Evolutionary conservation across 2,888 invertebrate genomes (phyloP).

Genomic region (Aethes cnicana): DNA sequence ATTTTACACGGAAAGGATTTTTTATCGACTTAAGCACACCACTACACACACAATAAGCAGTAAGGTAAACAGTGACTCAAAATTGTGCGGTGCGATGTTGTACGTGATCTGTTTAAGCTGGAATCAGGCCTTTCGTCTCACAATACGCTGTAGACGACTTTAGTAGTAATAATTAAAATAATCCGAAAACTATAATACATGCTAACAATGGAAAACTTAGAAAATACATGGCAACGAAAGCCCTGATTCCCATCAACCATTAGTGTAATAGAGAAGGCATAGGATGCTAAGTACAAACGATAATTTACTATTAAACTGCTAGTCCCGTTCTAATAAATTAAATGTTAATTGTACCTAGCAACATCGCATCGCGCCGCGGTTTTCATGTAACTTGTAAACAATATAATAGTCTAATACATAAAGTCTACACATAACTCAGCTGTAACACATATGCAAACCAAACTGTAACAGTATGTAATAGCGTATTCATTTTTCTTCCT

Average conservation of each 20-base stretch:
- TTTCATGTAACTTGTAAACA: conserved; percentile 78
- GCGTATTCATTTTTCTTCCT: conserved; percentile 80
- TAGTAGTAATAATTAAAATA: conserved; percentile 31
- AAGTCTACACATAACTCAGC: conserved; percentile 78
- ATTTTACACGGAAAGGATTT: conserved; percentile 68
- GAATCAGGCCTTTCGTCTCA: conserved; percentile 64
- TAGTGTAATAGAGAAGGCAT: conserved; percentile 78
- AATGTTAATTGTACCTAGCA: conserved; percentile 57
- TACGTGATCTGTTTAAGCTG: conserved; percentile 56
- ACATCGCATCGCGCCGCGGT: conserved; percentile 78
- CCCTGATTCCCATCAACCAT: conserved; percentile 73
- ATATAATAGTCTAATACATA: conserved; percentile 74
- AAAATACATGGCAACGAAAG: conserved; percentile 48
- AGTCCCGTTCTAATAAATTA: conserved; percentile 70
- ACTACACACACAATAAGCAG: conserved; percentile 72
- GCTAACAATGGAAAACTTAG: conserved; percentile 27
- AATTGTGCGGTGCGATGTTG: conserved; percentile 75
- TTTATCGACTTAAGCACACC: conserved; percentile 78
- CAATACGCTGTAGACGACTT: conserved; percentile 24
- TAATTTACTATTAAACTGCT: conserved; percentile 74
- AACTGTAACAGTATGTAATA: conserved; percentile 80
- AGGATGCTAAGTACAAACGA: conserved; percentile 80
- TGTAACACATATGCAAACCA: conserved; percentile 82
- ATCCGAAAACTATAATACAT: conserved; percentile 31
- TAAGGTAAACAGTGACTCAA: conserved; percentile 75